phyloP scores from a whole-genome alignment of 2,113 vertebrate genomes.

The Panthera uncia region DNA sequence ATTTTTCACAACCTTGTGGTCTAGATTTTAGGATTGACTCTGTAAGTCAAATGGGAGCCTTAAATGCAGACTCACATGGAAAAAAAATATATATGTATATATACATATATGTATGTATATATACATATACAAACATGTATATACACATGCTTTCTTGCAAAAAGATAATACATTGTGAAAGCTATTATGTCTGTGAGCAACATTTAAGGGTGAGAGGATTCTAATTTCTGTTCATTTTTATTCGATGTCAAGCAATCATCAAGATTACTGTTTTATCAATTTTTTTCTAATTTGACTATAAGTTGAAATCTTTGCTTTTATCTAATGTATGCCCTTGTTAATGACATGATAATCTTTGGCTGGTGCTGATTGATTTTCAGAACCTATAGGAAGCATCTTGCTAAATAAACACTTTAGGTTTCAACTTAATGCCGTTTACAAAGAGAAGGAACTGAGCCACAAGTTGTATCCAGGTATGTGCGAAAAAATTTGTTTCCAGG shows the following conservation, averaged over 20 bases:
- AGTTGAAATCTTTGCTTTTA: not conserved
- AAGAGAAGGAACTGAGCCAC: not conserved
- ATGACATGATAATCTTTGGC: not conserved
- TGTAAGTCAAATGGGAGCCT: not conserved
- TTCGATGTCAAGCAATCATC: not conserved
- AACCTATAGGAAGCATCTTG: not conserved
- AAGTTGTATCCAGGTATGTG: not conserved
- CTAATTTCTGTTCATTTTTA: not conserved
- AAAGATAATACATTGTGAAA: not conserved
- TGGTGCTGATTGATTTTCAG: not conserved
- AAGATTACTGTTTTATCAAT: not conserved
- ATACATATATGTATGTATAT: too few relatives aligned
- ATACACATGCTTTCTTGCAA: not conserved
- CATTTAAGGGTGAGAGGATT: not conserved
- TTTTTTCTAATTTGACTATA: not conserved
- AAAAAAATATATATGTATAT: not conserved
- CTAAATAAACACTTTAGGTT: not conserved
- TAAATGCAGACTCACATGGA: not conserved
- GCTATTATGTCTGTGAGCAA: not conserved
- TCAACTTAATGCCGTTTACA: not conserved
- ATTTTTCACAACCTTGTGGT: not conserved
- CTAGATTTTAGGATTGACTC: not conserved
- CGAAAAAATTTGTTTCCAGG: not conserved
- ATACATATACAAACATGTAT: too few relatives aligned
- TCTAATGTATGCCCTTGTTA: not conserved